Conservation (phyloP, 2,888 invertebrate species). For the Drosophila kambysellisi region DNA sequence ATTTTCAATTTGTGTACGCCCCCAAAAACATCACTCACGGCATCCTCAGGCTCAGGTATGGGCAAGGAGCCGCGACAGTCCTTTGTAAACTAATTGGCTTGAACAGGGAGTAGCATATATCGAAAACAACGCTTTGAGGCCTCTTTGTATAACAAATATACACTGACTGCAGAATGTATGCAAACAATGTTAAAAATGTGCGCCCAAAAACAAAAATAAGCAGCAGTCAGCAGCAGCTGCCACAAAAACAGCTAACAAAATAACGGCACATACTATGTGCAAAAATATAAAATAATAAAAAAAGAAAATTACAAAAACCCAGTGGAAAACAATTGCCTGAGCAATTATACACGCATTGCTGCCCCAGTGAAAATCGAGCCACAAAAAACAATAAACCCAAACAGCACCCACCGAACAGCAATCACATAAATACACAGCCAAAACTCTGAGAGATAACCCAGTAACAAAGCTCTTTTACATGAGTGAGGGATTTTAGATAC, state of each 20-base stretch:
- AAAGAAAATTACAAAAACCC: conserved; percentile 37
- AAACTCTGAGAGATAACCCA: conserved; percentile 21
- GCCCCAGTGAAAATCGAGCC: conserved; percentile 35
- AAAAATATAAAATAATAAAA: conserved; percentile 18
- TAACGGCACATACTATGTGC: conserved; percentile 14
- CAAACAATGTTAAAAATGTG: conserved; percentile 73
- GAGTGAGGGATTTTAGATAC: neutral
- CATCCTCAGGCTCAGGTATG: conserved; percentile 5
- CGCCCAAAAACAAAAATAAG: conserved; percentile 35
- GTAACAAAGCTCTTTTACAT: neutral
- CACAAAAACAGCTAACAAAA: conserved; percentile 24
- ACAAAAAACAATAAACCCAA: conserved; percentile 24
- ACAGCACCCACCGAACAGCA: neutral
- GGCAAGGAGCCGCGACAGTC: conserved; percentile 49
- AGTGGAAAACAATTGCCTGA: conserved; percentile 77
- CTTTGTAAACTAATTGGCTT: conserved; percentile 79
- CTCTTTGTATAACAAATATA: conserved; percentile 77
- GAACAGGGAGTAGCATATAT: conserved; percentile 57
- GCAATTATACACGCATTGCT: conserved; percentile 81
- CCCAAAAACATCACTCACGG: conserved; percentile 8
- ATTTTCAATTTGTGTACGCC: conserved; percentile 72
- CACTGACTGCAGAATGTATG: conserved; percentile 73
- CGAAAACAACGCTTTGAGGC: conserved; percentile 78
- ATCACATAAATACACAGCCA: neutral
- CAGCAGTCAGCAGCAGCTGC: conserved; percentile 9